A percentile compares a stretch with the other conserved stretches of the same genome.
These are phyloP conservation scores for Myanophis thanlyinensis DNA, from an alignment of 2,113 vertebrate genomes.

Conservation along the genomic window DNA sequence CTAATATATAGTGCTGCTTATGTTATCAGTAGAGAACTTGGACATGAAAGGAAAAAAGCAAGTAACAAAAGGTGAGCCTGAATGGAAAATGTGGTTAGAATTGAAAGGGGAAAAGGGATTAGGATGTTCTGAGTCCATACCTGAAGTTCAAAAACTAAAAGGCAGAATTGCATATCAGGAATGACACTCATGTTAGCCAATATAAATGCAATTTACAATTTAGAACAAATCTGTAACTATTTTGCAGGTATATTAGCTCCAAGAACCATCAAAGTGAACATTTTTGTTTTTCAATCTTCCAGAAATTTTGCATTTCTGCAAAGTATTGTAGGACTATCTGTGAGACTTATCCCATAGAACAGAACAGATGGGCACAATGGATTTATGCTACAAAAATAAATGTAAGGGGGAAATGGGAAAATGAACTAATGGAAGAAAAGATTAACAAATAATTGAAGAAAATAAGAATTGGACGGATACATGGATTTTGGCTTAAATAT, in stretches of 20 bases:
- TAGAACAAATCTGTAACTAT: background rate
- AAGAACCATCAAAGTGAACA: background rate
- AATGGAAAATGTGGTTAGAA: background rate
- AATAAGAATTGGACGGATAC: background rate
- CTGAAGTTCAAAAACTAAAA: background rate
- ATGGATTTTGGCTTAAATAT: background rate
- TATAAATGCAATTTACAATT: background rate
- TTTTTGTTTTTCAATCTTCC: background rate
- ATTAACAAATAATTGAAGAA: background rate
- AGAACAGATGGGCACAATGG: background rate
- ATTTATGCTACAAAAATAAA: background rate
- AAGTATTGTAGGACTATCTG: background rate
- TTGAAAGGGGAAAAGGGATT: background rate
- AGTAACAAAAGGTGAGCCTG: background rate
- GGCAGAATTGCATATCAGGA: background rate
- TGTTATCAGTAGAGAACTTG: background rate
- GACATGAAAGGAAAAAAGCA: background rate
- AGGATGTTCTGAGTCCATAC: background rate
- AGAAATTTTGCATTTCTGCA: background rate
- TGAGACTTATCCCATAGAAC: background rate
- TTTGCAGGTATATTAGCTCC: background rate
- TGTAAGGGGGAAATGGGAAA: background rate
- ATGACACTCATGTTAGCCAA: background rate
- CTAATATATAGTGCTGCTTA: background rate
- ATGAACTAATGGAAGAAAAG: background rate